Evolutionary conservation across 2,113 vertebrate species (phyloP).

Genomic region (Spermophilus dauricus): DNA sequence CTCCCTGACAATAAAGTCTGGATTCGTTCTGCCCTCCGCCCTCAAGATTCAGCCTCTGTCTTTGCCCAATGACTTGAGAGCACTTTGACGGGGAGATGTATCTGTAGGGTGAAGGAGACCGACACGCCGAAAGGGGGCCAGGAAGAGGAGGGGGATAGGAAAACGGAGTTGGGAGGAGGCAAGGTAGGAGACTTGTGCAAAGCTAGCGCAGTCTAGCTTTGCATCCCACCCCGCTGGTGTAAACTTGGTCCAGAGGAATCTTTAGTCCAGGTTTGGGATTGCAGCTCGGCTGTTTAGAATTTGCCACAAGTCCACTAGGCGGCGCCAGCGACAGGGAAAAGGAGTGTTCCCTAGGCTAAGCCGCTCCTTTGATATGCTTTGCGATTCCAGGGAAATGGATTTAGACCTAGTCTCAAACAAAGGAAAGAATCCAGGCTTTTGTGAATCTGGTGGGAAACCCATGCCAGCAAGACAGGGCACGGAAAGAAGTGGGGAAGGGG

Average conservation of each 20-base stretch:
- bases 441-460: not conserved
- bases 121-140: not conserved
- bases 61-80: not conserved
- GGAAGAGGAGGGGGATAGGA: not conserved
- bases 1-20: conserved; percentile 83
- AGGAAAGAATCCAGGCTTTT: conserved; percentile 47
- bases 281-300: not conserved
- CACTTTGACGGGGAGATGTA: not conserved
- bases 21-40: conserved; percentile 79
- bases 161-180: not conserved
- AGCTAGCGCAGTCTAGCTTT: not conserved
- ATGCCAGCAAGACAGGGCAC: not conserved
- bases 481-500: not conserved
- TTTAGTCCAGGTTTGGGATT: not conserved
- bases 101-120: not conserved
- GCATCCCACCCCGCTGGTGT: not conserved
- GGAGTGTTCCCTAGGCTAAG: not conserved
- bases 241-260: not conserved
- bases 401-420: conserved; percentile 40
- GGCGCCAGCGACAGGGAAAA: conserved; percentile 74
- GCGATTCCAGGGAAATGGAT: not conserved
- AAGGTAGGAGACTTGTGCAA: not conserved
- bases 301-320: conserved; percentile 64
- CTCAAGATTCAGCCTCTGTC: conserved; percentile 57
- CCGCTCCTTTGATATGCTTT: not conserved